Evolutionary conservation across 2,797 vertebrate genomes (phyloP), one percentile per base, ranked within the genome.

Genomic region (Salarias fasciatus): DNA sequence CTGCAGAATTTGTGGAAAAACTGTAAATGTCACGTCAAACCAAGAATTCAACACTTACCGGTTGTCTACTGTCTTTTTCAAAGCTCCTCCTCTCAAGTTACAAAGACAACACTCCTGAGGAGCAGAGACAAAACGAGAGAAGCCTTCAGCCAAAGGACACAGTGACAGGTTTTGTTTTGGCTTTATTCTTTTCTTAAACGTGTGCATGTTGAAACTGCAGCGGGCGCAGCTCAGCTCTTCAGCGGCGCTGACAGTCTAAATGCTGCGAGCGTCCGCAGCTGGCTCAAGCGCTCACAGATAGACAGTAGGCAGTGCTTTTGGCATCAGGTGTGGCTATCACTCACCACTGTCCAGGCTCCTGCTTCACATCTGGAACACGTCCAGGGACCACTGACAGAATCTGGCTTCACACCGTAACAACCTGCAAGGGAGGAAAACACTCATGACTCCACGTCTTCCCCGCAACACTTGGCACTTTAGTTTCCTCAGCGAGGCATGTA

Each of bases 21-120:
- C 51, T 33, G 7, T 38, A 12, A 12, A 31, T 15, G 1, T 14
- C 7, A 13, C 5, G 11, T 33, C 52, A 46, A 60, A 4, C 2
- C 29, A 18, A 48, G 18, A 18, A 3, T 2, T 3, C 18, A 11
- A 14, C 14, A 84, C 85, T 70, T n/a, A 87, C 98, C 95, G 91
- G 68, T 93, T 88, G 47, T 99, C 96, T 1, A 94, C 94, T 18
- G 97, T 99, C 28, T 63, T 92, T 85, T 99, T 96, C 65, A 99
- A 88, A 44, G 97, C 97, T 59, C 98, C 98, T 72, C 98, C 98
- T 62, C 96, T 90, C 68, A 99, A 88, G 84, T 95, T 97, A 77
- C 98, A 99, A 49, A 99, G 91, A 67, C 96, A 99, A 53, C 98
- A 99, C 48, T 97, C 96, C 98, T 99, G 64, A 83, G 55, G 87